Base-by-base conservation (phyloP, 2,888 invertebrate species). In the Lomographa bimaculata region DNA sequence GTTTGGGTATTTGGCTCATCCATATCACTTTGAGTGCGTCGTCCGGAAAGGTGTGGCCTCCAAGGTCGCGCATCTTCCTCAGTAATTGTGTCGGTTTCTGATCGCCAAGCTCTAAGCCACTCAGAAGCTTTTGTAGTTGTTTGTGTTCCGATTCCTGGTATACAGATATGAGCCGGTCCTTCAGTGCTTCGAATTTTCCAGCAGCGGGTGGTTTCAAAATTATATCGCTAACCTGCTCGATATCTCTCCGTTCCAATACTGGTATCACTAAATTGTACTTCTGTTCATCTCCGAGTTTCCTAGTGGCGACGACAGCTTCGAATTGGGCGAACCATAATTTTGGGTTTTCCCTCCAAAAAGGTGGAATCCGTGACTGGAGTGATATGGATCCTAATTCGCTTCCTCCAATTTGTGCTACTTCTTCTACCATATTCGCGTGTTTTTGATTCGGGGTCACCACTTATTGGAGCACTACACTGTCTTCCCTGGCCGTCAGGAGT, bases 291-390 rank as follows among this genome's bases (percentile, higher is more conserved):
- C 38, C 7, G 1, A 41, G 1, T 5, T 49, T 50, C 16, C 46
- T 46, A 1, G 48, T 39, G 4, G 10, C 12, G 1, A 54, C 1
- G 3, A 43, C 17, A 0, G 53, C 43, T 24, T 55, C 51, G 0
- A 40, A 21, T 10, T 50, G 52, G 0, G 50, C 30, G 10, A 59
- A 59, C 55, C 56, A 60, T 0, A 50, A 7, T 0, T 46, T 25
- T 0, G 58, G 50, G 21, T 47, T 29, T 12, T 58, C 54, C 1
- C 24, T 40, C 58, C 56, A 61, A 28, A 63, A 57, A 7, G 16
- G 26, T 7, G 8, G 14, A 7, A 26, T 26, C 5, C 16, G 14
- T 5, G 26, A n/a, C 3, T 26, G 26, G 1, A 16, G 5, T 1
- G 16, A 16, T 2, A 26, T 5, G 1, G 16, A 7, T 2, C 7